phyloP scores from a whole-genome alignment of 2,888 invertebrate genomes.

The Polydrusus cervinus region DNA sequence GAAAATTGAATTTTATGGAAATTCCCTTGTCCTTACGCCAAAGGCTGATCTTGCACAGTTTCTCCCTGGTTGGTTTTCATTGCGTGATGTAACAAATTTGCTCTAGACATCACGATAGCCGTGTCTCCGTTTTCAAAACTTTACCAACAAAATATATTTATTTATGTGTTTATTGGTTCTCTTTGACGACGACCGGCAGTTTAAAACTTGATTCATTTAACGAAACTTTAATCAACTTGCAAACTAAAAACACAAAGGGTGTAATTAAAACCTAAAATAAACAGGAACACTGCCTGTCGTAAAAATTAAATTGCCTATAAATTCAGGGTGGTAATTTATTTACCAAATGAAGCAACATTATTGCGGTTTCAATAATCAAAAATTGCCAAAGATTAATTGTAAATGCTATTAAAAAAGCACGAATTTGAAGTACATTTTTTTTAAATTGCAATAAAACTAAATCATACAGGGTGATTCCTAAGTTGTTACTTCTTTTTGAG shows the following conservation, averaged over 20 bases:
- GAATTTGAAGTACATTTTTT: too few species aligned
- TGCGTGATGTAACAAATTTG: too few species aligned
- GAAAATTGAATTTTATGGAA: too few species aligned
- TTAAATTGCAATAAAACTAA: too few species aligned
- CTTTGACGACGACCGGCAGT: not conserved
- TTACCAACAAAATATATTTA: too few species aligned
- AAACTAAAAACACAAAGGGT: slow-evolving; percentile 15
- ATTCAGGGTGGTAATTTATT: slow-evolving; percentile 12
- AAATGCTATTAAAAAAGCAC: not conserved
- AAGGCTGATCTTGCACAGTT: too few species aligned
- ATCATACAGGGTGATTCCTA: too few species aligned
- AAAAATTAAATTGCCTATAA: slow-evolving; percentile 15
- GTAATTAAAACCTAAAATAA: slow-evolving; percentile 19
- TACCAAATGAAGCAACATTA: slow-evolving; percentile 1
- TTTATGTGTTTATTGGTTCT: not conserved
- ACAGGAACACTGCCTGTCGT: slow-evolving; percentile 15
- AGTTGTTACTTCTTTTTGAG: too few species aligned
- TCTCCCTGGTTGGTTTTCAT: too few species aligned
- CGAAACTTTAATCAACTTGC: slow-evolving; percentile 7
- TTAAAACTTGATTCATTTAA: not conserved
- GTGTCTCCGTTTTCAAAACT: too few species aligned
- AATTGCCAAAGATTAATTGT: not conserved
- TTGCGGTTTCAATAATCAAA: slow-evolving; percentile 15
- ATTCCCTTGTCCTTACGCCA: too few species aligned
- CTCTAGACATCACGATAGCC: too few species aligned